A percentile compares a stretch with the other conserved stretches of the same genome.
phyloP scores from a whole-genome alignment of 2,888 invertebrate species.

The Megastigmus dorsalis region DNA sequence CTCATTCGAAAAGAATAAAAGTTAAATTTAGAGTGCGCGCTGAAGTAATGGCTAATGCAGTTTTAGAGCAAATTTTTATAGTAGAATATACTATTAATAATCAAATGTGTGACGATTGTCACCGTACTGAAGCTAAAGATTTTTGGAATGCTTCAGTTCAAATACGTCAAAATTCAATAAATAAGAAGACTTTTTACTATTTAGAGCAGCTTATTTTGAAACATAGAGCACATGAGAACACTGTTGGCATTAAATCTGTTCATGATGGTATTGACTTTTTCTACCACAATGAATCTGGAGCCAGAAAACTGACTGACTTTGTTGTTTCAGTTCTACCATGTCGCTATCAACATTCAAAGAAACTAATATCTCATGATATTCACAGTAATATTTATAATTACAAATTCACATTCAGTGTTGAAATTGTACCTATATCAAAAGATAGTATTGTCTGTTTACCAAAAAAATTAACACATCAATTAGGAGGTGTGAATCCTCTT shows the following conservation, averaged over 20 bases:
- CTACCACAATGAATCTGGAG: slow-evolving; percentile 91
- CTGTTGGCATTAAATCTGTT: slow-evolving; percentile 90
- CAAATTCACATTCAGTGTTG: slow-evolving; percentile 93
- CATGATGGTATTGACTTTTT: slow-evolving; percentile 96
- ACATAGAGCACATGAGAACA: slow-evolving; percentile 92
- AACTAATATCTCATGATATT: slow-evolving; percentile 96
- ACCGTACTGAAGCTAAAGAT: slow-evolving; percentile 96
- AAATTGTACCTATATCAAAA: slow-evolving; percentile 97
- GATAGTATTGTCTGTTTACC: slow-evolving; percentile 94
- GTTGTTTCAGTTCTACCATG: slow-evolving; percentile 90
- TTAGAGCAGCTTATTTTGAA: slow-evolving; percentile 97
- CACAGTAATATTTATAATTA: slow-evolving; percentile 98
- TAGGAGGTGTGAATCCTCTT: slow-evolving; percentile 91
- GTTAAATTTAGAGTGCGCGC: slow-evolving; percentile 96
- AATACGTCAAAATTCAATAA: slow-evolving; percentile 90
- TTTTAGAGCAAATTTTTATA: slow-evolving; percentile 95
- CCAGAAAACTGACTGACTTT: slow-evolving; percentile 97
- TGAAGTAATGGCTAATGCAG: slow-evolving; percentile 92
- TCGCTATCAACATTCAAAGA: slow-evolving; percentile 92
- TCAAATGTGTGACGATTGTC: slow-evolving; percentile 99
- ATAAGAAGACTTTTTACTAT: slow-evolving; percentile 98
- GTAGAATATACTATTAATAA: slow-evolving; percentile 94
- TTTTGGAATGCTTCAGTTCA: slow-evolving; percentile 95
- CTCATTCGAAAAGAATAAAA: slow-evolving; percentile 98
- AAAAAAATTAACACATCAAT: slow-evolving; percentile 87